These are phyloP conservation scores for Calcarius ornatus DNA, from an alignment of 2,113 vertebrate genomes.

Conservation along the genomic window DNA sequence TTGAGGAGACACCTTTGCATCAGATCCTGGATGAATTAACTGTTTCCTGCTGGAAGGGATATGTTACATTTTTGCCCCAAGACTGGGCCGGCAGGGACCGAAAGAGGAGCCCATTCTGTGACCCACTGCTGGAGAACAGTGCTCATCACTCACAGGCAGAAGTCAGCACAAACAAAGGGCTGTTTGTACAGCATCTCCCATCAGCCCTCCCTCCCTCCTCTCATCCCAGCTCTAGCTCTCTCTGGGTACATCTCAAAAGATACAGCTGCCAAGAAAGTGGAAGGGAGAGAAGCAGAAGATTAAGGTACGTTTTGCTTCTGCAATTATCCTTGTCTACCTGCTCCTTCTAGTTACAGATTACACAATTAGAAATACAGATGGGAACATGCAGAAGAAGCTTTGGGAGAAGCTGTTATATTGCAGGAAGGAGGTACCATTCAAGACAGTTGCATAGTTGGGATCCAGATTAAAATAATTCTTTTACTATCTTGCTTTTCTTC, in stretches of 20 bases:
- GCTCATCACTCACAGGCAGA: not conserved
- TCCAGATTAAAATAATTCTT: not conserved
- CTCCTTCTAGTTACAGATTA: not conserved
- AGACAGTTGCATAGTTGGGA: not conserved
- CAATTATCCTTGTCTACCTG: constrained; percentile 6
- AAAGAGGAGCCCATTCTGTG: not conserved
- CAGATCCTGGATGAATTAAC: not conserved
- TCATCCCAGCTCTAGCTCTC: constrained; percentile 11
- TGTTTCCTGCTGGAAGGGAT: not conserved
- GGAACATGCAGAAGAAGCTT: not conserved
- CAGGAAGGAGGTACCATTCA: not conserved
- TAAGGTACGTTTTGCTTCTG: constrained; percentile 54
- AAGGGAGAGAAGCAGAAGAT: not conserved
- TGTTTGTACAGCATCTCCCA: constrained; percentile 47
- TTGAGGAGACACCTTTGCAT: not conserved
- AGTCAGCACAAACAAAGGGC: constrained; percentile 61
- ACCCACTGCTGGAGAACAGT: not conserved
- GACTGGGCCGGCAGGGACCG: not conserved
- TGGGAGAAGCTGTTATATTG: not conserved
- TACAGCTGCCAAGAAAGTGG: constrained; percentile 40
- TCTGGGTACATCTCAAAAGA: constrained; percentile 31
- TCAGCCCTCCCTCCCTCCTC: constrained; percentile 44
- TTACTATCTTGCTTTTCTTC: not conserved
- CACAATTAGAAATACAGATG: not conserved
- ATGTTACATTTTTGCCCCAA: not conserved